Conservation (phyloP, 2,888 invertebrate species). For the Caenorhabditis sp. region DNA sequence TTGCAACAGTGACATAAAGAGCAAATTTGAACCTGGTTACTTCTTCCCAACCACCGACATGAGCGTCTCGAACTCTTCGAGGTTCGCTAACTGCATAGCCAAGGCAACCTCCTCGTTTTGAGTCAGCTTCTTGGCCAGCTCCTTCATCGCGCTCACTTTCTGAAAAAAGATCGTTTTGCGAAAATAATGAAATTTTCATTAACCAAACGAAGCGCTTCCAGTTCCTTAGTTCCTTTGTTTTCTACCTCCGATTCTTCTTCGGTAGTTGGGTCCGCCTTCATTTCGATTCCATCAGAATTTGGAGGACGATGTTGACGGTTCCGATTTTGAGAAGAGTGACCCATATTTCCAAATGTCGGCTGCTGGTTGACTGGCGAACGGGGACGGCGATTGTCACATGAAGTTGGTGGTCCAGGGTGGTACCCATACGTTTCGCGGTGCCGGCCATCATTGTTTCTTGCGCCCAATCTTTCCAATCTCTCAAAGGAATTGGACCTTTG, state of each 20-base stretch:
- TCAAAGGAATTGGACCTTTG: neutral
- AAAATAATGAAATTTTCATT: no score
- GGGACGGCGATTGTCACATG: neutral
- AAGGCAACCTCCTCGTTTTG: neutral
- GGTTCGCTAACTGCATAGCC: neutral
- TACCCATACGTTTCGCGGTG: neutral
- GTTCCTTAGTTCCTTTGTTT: neutral
- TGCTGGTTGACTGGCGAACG: neutral
- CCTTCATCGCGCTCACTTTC: neutral
- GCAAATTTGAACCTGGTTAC: no score
- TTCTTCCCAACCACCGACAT: neutral
- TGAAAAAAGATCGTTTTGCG: no score
- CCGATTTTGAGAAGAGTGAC: neutral
- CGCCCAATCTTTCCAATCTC: neutral
- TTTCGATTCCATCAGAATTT: neutral
- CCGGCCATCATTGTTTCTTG: neutral
- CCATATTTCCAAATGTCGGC: neutral
- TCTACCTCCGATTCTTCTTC: neutral
- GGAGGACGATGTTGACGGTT: neutral
- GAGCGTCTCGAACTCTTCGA: conserved; percentile 3
- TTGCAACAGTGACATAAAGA: no score
- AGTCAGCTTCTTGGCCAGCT: neutral
- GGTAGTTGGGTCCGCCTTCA: neutral
- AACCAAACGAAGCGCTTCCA: neutral
- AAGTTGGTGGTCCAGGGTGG: neutral